Evolutionary conservation across 1,140 invertebrate species (phyloP), one percentile per base, ranked within the genome.

Genomic region (Neodiprion pinetum): DNA sequence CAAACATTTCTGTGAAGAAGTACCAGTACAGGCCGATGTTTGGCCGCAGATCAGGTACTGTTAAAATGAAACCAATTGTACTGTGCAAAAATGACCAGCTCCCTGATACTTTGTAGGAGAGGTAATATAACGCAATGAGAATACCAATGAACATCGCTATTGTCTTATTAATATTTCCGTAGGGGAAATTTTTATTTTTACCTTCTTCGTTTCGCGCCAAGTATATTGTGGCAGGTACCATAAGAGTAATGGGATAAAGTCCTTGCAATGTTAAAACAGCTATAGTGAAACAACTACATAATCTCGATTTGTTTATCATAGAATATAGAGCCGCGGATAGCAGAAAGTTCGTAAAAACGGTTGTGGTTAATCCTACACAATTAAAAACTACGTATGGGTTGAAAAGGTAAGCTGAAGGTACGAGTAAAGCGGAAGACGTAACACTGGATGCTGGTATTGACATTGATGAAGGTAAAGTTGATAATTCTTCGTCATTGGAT

Each of bases 1-100:
- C 98, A 91, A 99, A 99, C 96, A 99, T 98, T 90, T 99, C 98
- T 0, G 97, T 99, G 84, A 99, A 99, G 86, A 99, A 99, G 86
- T 99, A 99, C 98, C 98, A 99, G 86, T 99, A 99, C 0, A 99
- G 88, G 4, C 98, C 98, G 82, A 99, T 96, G 84, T 99, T 99
- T 28, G 98, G 98, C 78, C 96, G 95, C 68, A 99, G 89, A 89
- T 99, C 98, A 28, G 96, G 96, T 23, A 98, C 96, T 9, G 80
- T 84, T n/a, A 88, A 69, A 65, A 88, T 86, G 48, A 89, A 88
- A 10, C 85, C 86, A 49, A 86, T 74, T 0, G 85, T 87, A 49
- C 72, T 88, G 50, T 79, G 74, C 17, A 88, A 7, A 49, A 88
- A 88, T 7, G 81, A 86, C 84, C 84, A 89, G 67, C 82, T 85